Conservation (phyloP, 2,888 invertebrate species). For the Cosmia pyralina region DNA sequence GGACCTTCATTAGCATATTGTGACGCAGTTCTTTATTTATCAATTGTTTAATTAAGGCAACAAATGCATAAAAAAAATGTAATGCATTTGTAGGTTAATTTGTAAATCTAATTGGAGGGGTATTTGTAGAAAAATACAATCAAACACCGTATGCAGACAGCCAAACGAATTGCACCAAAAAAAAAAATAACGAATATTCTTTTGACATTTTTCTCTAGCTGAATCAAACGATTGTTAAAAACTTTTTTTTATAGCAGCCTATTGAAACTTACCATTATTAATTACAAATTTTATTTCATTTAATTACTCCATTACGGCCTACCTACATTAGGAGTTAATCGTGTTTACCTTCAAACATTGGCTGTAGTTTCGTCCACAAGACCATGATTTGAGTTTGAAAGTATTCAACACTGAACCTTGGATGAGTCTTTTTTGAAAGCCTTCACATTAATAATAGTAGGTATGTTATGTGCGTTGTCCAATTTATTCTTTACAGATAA, state of each 20-base stretch:
- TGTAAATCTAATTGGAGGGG: neutral
- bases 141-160: neutral
- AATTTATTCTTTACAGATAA: neutral
- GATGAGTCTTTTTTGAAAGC: neutral
- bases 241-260: neutral
- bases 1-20: slow-evolving; percentile 9
- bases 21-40: slow-evolving; percentile 6
- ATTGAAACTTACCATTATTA: slow-evolving; percentile 2
- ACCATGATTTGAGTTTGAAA: slow-evolving; percentile 4
- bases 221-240: neutral
- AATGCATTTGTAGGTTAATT: no score
- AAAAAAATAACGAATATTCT: neutral
- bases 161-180: neutral
- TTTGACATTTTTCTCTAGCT: neutral
- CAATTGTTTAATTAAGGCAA: neutral
- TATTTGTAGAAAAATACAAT: neutral
- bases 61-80: no score
- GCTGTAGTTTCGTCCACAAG: neutral
- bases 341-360: neutral
- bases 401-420: slow-evolving; percentile 1
- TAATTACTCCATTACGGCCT: no score
- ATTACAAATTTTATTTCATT: no score
- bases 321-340: neutral
- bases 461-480: neutral
- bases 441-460: neutral